A percentile compares a stretch with the other conserved stretches of the same genome.
Evolutionary conservation across 35 echinoderm and acorn worm genomes (phyloP).

Genomic region (Diadema setosum): DNA sequence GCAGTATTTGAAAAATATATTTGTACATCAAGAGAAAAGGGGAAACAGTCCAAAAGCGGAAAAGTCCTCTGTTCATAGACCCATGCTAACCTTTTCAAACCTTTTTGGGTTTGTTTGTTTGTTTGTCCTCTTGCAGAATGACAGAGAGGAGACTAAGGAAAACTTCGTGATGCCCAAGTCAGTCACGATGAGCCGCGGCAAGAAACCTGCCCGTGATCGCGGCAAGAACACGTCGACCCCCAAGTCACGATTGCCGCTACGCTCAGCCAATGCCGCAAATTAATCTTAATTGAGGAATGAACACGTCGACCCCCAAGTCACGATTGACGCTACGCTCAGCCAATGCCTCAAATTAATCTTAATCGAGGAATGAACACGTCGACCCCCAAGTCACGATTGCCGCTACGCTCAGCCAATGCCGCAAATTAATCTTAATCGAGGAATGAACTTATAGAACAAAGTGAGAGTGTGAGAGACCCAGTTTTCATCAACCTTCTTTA

Average conservation of each 20-base stretch:
- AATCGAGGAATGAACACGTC: neutral
- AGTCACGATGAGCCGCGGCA: neutral
- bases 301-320: neutral
- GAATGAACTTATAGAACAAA: neutral
- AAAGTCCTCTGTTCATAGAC: no score
- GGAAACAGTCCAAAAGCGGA: no score
- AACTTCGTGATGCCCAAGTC: constrained; percentile 17
- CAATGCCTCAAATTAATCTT: neutral
- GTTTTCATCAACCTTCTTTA: no score
- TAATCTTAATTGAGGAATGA: neutral
- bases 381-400: neutral
- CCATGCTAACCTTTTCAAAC: no score
- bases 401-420: neutral
- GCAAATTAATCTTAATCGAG: neutral
- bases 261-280: neutral
- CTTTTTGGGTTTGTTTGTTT: no score
- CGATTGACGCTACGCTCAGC: neutral
- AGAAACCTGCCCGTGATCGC: neutral
- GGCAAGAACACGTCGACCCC: neutral
- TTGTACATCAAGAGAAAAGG: no score
- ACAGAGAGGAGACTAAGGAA: neutral
- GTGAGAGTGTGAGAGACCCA: no score
- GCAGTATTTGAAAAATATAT: no score
- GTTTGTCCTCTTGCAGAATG: no score
- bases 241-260: neutral